Base-by-base conservation (phyloP, 2,888 invertebrate genomes). In the Hypena proboscidalis region DNA sequence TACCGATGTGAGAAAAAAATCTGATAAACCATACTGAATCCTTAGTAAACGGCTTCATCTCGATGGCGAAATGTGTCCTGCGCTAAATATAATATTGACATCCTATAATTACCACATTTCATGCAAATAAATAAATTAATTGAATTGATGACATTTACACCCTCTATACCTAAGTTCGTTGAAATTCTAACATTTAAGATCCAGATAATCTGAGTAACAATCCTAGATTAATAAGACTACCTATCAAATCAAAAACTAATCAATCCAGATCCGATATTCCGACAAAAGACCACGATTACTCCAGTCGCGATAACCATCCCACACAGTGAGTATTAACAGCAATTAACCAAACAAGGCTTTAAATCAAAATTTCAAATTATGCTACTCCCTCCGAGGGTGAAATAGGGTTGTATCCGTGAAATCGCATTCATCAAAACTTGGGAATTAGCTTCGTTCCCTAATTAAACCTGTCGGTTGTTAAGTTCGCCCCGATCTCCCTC, bases 361-460 rank as follows among this genome's bases (percentile, higher is more conserved):
- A 80, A 82, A 85, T 83, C 81, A 84, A 84, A 85, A 86, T 86
- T 83, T 80, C 80, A 82, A 85, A 85, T 86, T 78, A 78, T 74
- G 68, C 74, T 68, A 67, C 69, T 65, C 67, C 64, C 60, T 56
- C 58, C 52, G 56, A 63, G 65, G 53, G 60, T 61, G 51, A 63
- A 67, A 67, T 55, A 47, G 62, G 74, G 73, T 68, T 77, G 76
- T 80, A 80, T 80, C 81, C 81, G 78, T 81, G 80, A 80, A 85
- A 85, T 89, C 85, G 82, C 84, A 88, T 89, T 87, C 86, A 88
- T 88, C 89, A 87, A 87, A 89, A 88, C 87, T 89, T 89, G 82
- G 76, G 77, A 85, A 86, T 85, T 85, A 85, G 81, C 84, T 77
- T 72, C 78, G 76, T 71, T 77, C 78, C 80, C 85, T 87, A 85